Conservation (phyloP, 2,888 invertebrate species). For the Zootermopsis nevadensis region DNA sequence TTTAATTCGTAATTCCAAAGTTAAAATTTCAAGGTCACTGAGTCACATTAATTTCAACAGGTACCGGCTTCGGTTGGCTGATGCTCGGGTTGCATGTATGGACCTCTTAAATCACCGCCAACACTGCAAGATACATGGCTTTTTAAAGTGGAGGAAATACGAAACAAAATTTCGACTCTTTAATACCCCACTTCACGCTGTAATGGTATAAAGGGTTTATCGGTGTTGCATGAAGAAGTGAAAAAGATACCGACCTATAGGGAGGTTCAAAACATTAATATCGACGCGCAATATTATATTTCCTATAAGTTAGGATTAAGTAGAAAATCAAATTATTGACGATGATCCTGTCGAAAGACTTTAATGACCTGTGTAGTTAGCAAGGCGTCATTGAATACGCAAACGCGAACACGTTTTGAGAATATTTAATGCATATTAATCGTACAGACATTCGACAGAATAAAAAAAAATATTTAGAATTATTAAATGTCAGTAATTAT, state of each 20-base stretch:
- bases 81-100: background rate
- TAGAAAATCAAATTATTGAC: too few relatives aligned
- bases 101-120: conserved; percentile 4
- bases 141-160: conserved; percentile 19
- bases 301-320: too few relatives aligned
- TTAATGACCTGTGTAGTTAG: too few relatives aligned
- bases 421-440: too few relatives aligned
- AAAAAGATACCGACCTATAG: background rate
- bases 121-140: conserved; percentile 18
- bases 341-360: too few relatives aligned
- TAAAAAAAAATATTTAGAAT: too few relatives aligned
- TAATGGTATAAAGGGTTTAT: background rate
- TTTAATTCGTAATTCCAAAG: conserved; percentile 24
- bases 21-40: conserved; percentile 3
- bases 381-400: too few relatives aligned
- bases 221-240: background rate
- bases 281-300: too few relatives aligned
- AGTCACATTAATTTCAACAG: background rate
- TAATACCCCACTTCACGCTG: background rate
- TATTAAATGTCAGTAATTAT: too few relatives aligned
- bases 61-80: background rate
- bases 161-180: conserved; percentile 10
- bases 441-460: too few relatives aligned
- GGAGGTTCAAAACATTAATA: background rate
- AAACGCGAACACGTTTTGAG: too few relatives aligned